Evolutionary conservation across 2,113 vertebrate species (phyloP).

Genomic region (Serilophus lunatus): DNA sequence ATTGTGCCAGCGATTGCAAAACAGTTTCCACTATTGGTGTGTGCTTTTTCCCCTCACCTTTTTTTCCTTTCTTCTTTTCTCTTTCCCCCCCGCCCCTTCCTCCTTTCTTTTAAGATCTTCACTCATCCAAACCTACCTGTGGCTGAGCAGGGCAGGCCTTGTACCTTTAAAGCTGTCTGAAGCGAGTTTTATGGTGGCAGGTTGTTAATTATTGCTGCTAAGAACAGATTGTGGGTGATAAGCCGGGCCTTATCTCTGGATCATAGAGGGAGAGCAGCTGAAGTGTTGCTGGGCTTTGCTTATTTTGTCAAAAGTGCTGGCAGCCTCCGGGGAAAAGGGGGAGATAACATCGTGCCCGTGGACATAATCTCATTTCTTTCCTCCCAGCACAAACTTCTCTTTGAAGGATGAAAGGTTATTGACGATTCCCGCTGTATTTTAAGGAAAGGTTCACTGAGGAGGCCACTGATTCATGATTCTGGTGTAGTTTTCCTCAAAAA

Average conservation of each 20-base stretch:
- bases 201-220: background rate
- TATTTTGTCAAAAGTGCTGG: background rate
- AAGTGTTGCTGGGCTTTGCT: background rate
- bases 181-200: background rate
- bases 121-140: background rate
- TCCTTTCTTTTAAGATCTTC: background rate
- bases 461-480: background rate
- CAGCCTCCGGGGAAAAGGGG: background rate
- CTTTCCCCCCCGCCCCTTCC: background rate
- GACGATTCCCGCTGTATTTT: background rate
- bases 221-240: background rate
- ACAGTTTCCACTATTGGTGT: background rate
- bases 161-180: background rate
- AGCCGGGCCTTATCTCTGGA: background rate
- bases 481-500: background rate
- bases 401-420: background rate
- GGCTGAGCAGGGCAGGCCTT: background rate
- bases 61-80: background rate
- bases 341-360: rapidly evolving
- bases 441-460: background rate
- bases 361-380: background rate
- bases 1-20: background rate
- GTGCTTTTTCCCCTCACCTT: background rate
- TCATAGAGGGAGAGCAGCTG: background rate
- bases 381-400: background rate